Conservation (phyloP, 2,888 invertebrate species). For the Choreutis nemorana region DNA sequence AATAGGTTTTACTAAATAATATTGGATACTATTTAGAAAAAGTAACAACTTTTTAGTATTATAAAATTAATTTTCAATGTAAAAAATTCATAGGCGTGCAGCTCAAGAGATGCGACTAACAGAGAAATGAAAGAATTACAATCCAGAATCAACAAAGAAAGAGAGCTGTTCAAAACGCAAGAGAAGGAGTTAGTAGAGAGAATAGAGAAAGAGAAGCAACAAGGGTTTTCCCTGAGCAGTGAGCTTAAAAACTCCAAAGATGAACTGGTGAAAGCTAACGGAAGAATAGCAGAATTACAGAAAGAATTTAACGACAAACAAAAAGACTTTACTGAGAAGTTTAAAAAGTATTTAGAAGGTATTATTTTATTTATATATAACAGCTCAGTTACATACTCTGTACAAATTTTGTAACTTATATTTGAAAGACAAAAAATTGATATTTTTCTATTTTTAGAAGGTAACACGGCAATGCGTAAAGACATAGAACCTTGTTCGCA, state of each 20-base stretch:
- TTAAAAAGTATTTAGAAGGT: slow-evolving; percentile 50
- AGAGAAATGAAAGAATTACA: slow-evolving; percentile 65
- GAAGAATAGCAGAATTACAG: slow-evolving; percentile 63
- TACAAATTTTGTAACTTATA: too few relatives aligned
- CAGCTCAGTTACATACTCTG: neutral
- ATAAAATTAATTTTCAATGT: too few relatives aligned
- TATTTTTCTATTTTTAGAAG: too few relatives aligned
- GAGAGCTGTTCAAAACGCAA: slow-evolving; percentile 37
- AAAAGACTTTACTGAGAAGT: slow-evolving; percentile 50
- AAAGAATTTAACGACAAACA: slow-evolving; percentile 62
- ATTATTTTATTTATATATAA: neutral
- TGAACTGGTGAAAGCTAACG: slow-evolving; percentile 62
- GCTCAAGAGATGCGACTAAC: slow-evolving; percentile 65
- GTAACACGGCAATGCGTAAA: slow-evolving; percentile 46
- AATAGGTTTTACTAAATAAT: too few relatives aligned
- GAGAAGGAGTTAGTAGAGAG: slow-evolving; percentile 52
- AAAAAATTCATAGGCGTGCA: slow-evolving; percentile 55
- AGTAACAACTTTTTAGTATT: too few relatives aligned
- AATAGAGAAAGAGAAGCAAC: slow-evolving; percentile 60
- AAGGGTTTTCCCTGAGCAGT: slow-evolving; percentile 50
- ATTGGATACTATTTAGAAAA: too few relatives aligned
- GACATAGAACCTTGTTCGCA: slow-evolving; percentile 43
- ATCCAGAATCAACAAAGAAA: slow-evolving; percentile 38
- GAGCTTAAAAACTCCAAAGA: slow-evolving; percentile 55
- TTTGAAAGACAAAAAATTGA: too few relatives aligned